Conservation (phyloP, 2,113 vertebrate genomes). For the Dendropsophus ebraccatus region DNA sequence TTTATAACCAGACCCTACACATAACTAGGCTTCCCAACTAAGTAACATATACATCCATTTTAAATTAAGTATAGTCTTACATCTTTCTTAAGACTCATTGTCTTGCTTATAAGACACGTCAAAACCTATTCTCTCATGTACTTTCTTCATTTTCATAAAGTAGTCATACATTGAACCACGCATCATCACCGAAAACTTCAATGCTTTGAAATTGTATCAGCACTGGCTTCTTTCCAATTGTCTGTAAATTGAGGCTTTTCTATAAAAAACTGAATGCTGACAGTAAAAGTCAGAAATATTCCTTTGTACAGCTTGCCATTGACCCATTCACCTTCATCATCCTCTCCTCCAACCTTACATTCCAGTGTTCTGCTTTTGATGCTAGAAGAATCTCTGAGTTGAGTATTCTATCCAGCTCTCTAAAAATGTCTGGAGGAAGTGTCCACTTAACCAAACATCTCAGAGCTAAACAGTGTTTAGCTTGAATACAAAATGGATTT, state of each 20-base stretch:
- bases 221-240: slow-evolving; percentile 27
- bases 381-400: not conserved
- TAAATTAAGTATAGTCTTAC: not conserved
- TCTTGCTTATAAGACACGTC: not conserved
- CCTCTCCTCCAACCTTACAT: slow-evolving; percentile 20
- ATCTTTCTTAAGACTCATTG: not conserved
- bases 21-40: not conserved
- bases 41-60: not conserved
- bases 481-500: not conserved
- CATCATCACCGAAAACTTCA: not conserved
- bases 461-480: not conserved
- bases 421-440: not conserved
- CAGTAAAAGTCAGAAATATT: slow-evolving; percentile 26
- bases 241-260: slow-evolving; percentile 40
- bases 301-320: slow-evolving; percentile 4
- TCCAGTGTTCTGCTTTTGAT: not conserved
- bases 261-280: slow-evolving; percentile 36
- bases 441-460: slow-evolving; percentile 3
- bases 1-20: no score
- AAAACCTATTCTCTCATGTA: not conserved
- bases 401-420: not conserved
- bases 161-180: slow-evolving; percentile 20
- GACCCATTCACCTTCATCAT: slow-evolving; percentile 31
- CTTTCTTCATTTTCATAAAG: slow-evolving; percentile 17
- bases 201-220: slow-evolving; percentile 25